Percentiles rank a stretch among this genome's conserved stretches.
Conservation (phyloP, 2,113 vertebrate genomes). For the Sakesphorus luctuosus region DNA sequence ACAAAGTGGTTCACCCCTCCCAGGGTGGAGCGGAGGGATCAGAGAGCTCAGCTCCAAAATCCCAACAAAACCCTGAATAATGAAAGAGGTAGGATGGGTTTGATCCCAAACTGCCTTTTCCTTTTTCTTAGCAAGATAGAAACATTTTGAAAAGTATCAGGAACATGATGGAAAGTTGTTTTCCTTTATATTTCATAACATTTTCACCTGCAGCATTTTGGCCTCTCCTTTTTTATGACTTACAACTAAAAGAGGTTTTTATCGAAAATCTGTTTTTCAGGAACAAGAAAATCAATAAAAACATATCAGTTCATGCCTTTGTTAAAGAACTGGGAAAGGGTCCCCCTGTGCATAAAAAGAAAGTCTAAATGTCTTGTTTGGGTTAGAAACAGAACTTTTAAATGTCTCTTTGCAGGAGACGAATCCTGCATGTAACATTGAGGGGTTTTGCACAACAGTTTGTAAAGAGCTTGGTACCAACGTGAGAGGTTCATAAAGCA, state of each 20-base stretch:
- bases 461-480: not conserved
- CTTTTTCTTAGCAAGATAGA: not conserved
- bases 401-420: not conserved
- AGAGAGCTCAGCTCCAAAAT: not conserved
- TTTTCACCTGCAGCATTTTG: constrained; percentile 30
- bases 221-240: not conserved
- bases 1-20: not conserved
- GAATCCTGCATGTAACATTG: fast-evolving
- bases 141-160: constrained; percentile 5
- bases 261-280: constrained; percentile 57
- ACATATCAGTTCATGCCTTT: constrained; percentile 26
- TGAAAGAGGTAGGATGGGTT: not conserved
- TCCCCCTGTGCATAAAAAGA: not conserved
- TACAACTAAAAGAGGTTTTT: constrained; percentile 34
- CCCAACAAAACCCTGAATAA: not conserved
- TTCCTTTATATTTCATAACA: constrained; percentile 58
- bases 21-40: fast-evolving
- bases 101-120: not conserved
- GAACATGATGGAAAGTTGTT: constrained; percentile 50
- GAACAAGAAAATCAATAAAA: constrained; percentile 56
- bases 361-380: not conserved
- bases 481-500: not conserved
- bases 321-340: not conserved
- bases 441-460: not conserved
- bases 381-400: not conserved